A percentile compares a stretch with the other conserved stretches of the same genome.
phyloP scores from a whole-genome alignment of 2,113 vertebrate species.

The Rhynchopsitta pachyrhyncha region DNA sequence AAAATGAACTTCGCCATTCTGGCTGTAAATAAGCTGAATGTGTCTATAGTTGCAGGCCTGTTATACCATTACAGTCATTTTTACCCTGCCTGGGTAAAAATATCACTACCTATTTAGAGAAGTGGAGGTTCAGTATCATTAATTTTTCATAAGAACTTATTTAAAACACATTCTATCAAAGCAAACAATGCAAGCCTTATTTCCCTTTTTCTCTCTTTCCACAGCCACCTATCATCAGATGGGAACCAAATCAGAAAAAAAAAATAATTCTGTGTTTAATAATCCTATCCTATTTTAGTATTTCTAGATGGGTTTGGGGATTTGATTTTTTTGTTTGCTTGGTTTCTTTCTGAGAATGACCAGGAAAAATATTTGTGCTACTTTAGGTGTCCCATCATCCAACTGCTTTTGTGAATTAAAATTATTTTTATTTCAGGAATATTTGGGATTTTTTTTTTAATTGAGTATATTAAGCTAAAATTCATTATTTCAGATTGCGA shows the following conservation, averaged over 20 bases:
- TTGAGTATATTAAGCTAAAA: not conserved
- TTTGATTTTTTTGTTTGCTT: not conserved
- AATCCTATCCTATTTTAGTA: not conserved
- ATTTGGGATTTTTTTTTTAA: not conserved
- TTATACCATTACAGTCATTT: not conserved
- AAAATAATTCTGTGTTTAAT: not conserved
- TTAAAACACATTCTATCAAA: not conserved
- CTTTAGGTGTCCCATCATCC: not conserved
- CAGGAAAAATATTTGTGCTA: not conserved
- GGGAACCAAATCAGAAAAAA: not conserved
- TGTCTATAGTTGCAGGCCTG: not conserved
- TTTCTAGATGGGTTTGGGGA: not conserved
- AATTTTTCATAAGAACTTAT: not conserved
- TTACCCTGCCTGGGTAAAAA: not conserved
- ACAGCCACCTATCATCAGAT: not conserved
- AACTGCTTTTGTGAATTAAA: not conserved
- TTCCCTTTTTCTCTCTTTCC: not conserved
- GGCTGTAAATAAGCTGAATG: not conserved
- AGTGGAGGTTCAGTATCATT: not conserved
- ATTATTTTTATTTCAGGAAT: not conserved
- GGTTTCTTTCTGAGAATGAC: not conserved
- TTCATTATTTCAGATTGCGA: not conserved
- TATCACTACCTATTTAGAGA: not conserved
- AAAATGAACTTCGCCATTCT: not conserved
- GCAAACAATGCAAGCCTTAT: not conserved